A percentile compares a stretch with the other conserved stretches of the same genome.
These are phyloP conservation scores for Zoanthus solanderi DNA, from an alignment of 92 coral and sea anemone species.

Conservation along the genomic window DNA sequence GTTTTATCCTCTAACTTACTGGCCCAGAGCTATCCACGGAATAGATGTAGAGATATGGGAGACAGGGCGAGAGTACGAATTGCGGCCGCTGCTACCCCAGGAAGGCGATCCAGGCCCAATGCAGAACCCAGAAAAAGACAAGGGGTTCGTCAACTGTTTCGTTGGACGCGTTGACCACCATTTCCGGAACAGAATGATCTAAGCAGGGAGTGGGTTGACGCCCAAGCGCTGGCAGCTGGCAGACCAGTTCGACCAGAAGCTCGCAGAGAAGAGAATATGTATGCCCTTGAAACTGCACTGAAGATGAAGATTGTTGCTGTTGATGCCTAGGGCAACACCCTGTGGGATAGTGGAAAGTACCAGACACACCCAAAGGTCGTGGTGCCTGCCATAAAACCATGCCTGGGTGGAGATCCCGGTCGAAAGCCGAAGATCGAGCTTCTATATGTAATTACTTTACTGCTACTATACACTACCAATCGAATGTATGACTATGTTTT, in stretches of 20 bases:
- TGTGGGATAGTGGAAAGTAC: slow-evolving; percentile 63
- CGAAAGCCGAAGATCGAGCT: not conserved
- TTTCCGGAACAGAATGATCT: not conserved
- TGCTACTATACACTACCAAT: too few relatives aligned
- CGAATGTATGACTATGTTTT: too few relatives aligned
- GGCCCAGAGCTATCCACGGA: too few relatives aligned
- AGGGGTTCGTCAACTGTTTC: too few relatives aligned
- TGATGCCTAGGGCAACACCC: slow-evolving; percentile 50
- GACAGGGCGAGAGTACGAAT: too few relatives aligned
- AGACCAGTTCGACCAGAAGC: slow-evolving; percentile 42
- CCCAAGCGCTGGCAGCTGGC: slow-evolving; percentile 36
- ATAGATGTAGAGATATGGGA: too few relatives aligned
- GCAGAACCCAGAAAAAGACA: too few relatives aligned
- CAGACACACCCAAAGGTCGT: not conserved
- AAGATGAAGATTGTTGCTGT: slow-evolving; percentile 47
- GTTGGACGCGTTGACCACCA: too few relatives aligned
- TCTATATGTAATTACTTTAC: too few relatives aligned
- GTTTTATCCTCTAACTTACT: too few relatives aligned
- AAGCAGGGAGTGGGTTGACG: slow-evolving; percentile 45
- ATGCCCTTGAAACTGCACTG: slow-evolving; percentile 23
- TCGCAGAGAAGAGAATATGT: slow-evolving; percentile 43
- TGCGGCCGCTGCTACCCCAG: too few relatives aligned
- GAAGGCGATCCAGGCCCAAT: too few relatives aligned
- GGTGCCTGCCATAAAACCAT: slow-evolving; percentile 61
- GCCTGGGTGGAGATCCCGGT: slow-evolving; percentile 59